Evolutionary conservation across 2,888 invertebrate species (phyloP).

Genomic region (Aspidiotus destructor): DNA sequence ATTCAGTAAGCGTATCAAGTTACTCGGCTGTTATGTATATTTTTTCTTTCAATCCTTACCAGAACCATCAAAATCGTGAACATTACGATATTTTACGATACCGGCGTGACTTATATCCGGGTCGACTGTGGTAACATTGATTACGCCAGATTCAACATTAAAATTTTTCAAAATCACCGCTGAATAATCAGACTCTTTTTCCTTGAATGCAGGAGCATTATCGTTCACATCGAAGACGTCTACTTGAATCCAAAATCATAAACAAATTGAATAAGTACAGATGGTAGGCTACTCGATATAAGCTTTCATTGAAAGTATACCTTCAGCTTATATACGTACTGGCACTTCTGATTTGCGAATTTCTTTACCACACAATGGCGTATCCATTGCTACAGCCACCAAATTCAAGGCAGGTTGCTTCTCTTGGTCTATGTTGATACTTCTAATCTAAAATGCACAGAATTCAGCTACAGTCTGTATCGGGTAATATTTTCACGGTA

Average conservation of each 20-base stretch:
- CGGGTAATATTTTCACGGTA: no score
- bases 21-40: no score
- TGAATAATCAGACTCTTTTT: conserved; percentile 53
- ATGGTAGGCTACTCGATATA: no score
- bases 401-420: conserved; percentile 54
- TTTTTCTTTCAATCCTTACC: conserved; percentile 44
- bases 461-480: no score
- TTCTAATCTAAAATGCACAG: conserved; percentile 34
- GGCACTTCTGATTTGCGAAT: conserved; percentile 53
- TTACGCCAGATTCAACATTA: conserved; percentile 51
- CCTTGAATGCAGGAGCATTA: conserved; percentile 60
- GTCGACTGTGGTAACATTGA: conserved; percentile 63
- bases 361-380: conserved; percentile 58
- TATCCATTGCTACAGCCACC: conserved; percentile 64
- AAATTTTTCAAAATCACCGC: conserved; percentile 69
- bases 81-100: conserved; percentile 59
- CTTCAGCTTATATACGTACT: not conserved
- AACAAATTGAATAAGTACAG: not conserved
- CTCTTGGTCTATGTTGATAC: conserved; percentile 39
- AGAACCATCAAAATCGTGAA: conserved; percentile 62
- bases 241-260: conserved; percentile 46
- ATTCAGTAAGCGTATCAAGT: no score
- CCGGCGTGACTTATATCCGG: conserved; percentile 66
- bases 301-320: no score
- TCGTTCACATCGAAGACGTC: conserved; percentile 71